These are phyloP conservation scores for Chelon auratus DNA, from an alignment of 2,797 vertebrate species.

Conservation along the genomic window DNA sequence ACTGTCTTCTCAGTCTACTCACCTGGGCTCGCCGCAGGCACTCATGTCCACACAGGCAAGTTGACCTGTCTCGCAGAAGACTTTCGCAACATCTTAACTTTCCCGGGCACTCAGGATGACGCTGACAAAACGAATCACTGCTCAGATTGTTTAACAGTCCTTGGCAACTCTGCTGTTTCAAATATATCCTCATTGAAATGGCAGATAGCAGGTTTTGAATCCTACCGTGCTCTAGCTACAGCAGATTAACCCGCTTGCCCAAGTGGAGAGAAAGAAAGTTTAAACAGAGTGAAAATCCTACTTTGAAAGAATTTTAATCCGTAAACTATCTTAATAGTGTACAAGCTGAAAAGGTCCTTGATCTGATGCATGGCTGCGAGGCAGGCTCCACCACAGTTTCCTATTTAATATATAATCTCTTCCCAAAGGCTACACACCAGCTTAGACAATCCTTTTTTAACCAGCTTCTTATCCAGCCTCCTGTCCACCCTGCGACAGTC, in stretches of 20 bases:
- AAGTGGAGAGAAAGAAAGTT: slow-evolving; percentile 46
- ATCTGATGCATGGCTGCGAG: slow-evolving; percentile 68
- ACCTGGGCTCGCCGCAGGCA: slow-evolving; percentile 12
- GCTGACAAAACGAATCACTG: slow-evolving; percentile 3
- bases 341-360: slow-evolving; percentile 55
- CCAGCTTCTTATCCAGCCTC: slow-evolving; percentile 52
- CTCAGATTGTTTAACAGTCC: too few relatives aligned
- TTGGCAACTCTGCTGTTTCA: not conserved
- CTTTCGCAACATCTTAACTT: slow-evolving; percentile 12
- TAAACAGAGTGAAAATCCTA: slow-evolving; percentile 46
- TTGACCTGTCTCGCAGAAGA: slow-evolving; percentile 8
- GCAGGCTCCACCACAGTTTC: slow-evolving; percentile 49
- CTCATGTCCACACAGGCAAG: slow-evolving; percentile 19
- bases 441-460: slow-evolving; percentile 64
- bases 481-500: slow-evolving; percentile 55
- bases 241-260: slow-evolving; percentile 55
- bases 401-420: slow-evolving; percentile 70
- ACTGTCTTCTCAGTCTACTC: slow-evolving; percentile 19
- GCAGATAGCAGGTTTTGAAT: slow-evolving; percentile 17
- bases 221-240: slow-evolving; percentile 16
- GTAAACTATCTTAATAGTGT: slow-evolving; percentile 58
- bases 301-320: slow-evolving; percentile 68
- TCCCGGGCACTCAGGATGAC: not conserved
- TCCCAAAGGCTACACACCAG: slow-evolving; percentile 55
- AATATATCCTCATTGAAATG: slow-evolving; percentile 5